phyloP scores from a whole-genome alignment of 64 coral and sea anemone species.

The Montipora cactus region DNA sequence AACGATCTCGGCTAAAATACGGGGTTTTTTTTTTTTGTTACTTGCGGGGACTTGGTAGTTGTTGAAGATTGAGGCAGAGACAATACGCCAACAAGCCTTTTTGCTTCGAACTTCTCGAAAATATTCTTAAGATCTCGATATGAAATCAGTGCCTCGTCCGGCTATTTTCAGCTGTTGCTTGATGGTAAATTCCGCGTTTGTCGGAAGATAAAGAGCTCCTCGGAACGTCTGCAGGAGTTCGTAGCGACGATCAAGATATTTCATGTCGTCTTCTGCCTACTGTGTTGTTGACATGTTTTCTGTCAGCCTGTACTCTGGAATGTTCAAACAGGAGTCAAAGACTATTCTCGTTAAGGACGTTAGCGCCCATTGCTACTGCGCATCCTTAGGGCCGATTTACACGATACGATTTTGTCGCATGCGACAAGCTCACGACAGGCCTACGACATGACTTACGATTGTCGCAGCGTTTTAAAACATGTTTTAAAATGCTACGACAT shows the following conservation, averaged over 20 bases:
- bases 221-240: no score
- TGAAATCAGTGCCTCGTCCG: constrained; percentile 24
- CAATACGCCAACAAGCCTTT: constrained; percentile 38
- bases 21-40: background rate
- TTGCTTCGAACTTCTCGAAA: background rate
- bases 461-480: no score
- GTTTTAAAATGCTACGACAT: no score
- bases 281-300: no score
- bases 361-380: no score
- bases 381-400: no score
- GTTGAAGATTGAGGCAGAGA: constrained; percentile 30
- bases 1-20: background rate
- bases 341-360: background rate
- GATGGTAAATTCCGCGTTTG: background rate
- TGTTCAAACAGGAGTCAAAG: background rate
- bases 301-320: background rate
- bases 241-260: no score
- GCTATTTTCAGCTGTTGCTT: constrained; percentile 27
- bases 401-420: no score
- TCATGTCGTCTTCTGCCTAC: no score
- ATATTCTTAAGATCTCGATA: constrained; percentile 15
- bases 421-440: no score
- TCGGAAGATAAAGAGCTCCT: constrained; percentile 15
- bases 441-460: no score
- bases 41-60: background rate